Evolutionary conservation across 1,140 invertebrate species (phyloP), one percentile per base, ranked within the genome.

Genomic region (Elymnias hypermnestra): DNA sequence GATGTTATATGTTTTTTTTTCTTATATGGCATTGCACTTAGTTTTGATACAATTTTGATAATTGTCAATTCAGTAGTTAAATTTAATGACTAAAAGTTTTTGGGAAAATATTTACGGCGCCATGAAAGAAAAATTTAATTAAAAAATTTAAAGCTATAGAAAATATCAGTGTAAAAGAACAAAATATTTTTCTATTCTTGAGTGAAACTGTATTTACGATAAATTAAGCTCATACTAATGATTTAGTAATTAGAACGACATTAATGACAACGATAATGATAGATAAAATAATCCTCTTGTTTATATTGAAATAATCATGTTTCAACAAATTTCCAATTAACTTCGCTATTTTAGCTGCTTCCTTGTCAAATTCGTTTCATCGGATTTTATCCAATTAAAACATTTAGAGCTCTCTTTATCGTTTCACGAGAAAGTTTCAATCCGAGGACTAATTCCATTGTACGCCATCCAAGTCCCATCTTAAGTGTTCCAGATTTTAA

Each of bases 371-470:
- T 28, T 46, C 23, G 23, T 21, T 44, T 44, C 31, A 17, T 25
- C 35, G 33, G 33, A 38, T 46, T 46, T 50, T 50, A 42, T 54
- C 44, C 40, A 48, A 54, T 54, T 54, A 54, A 43, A 33, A 29
- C 44, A 31, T 38, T 47, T 47, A 48, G 29, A 53, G 41, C 42
- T 50, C 31, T 38, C 33, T 41, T 42, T 50, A 50, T 50, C 15
- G 47, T 50, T 40, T 41, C 33, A 42, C 35, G 21, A 19, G 37
- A 45, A 52, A 52, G 31, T 52, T 52, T 40, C 41, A 37, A 44
- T 51, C 48, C 49, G 36, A 22, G 38, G 49, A 52, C 49, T 52
- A 52, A 52, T 52, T 52, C 41, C 29, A 45, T 52, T 40, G 49
- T 45, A 22, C 42, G 28, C 9, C 10, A 14, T 18, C 49, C 42